phyloP scores from a whole-genome alignment of 2,888 invertebrate species.

The Coelinius sp. region DNA sequence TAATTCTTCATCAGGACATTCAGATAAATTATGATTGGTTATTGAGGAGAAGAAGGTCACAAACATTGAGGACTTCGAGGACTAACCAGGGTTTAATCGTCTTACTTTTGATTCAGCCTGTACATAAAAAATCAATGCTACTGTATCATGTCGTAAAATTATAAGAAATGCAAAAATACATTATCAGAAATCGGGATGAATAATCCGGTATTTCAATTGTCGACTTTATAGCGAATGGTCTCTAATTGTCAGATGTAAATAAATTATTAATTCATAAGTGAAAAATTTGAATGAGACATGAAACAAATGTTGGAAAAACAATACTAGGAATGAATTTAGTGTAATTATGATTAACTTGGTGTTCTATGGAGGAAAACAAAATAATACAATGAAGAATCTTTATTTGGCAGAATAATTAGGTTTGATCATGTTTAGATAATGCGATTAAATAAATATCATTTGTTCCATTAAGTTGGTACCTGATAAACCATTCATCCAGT shows the following conservation, averaged over 20 bases:
- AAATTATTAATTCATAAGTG: conserved; percentile 5
- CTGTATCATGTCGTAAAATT: conserved; percentile 4
- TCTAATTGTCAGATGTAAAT: conserved; percentile 36
- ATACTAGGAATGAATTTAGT: conserved; percentile 9
- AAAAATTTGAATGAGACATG: not conserved
- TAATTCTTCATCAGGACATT: not conserved
- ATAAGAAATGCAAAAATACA: conserved; percentile 1
- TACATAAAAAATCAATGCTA: conserved; percentile 23
- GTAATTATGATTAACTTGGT: conserved; percentile 32
- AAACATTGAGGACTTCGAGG: conserved; percentile 63
- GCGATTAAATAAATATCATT: conserved; percentile 66
- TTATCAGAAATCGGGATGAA: not conserved
- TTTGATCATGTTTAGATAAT: conserved; percentile 57
- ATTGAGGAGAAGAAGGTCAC: not conserved
- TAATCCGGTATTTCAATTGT: conserved; percentile 5
- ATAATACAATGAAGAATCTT: conserved; percentile 21
- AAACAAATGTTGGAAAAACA: not conserved
- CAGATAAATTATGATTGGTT: not conserved
- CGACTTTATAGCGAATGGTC: conserved; percentile 27
- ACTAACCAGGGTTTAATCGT: conserved; percentile 69
- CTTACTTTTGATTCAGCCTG: conserved; percentile 4
- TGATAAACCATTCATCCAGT: not conserved
- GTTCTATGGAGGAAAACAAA: conserved; percentile 34
- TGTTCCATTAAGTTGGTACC: conserved; percentile 55
- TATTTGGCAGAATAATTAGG: conserved; percentile 5